Base-by-base conservation (phyloP, 2,888 invertebrate genomes). In the Drosophila demipolita region DNA sequence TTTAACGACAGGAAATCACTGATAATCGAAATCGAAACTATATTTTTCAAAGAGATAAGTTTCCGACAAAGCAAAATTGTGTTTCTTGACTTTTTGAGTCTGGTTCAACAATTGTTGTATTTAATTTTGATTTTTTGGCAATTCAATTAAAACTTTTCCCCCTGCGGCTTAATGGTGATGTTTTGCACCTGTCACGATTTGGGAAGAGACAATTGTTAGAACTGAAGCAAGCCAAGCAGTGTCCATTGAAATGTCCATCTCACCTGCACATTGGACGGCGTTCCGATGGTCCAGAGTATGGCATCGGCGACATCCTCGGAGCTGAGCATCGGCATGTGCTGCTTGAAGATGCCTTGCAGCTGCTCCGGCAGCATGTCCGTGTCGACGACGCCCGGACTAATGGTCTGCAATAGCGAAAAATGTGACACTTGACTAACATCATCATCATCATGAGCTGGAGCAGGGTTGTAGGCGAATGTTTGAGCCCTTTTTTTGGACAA, bases 191-290 rank as follows among this genome's bases (percentile, higher is more conserved):
- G 69, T 23, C 61, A 73, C 7, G 17, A 1, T 12, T 12, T 4
- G 32, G 23, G 2, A 6, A 57, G 15, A 55, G 15, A 3, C 3
- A 20, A n/a, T 17, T 54, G 11, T 0, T 3, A 4, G 9, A 8
- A 2, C 1, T 11, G 26, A 11, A 17, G n/a, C n/a, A n/a, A 12
- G n/a, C 26, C 1, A 12, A 2, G 3, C 11, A 5, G 4, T 23
- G 53, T 54, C 7, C 36, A 54, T 12, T 38, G 8, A 26, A 54
- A 0, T 3, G 20, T 5, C n/a, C n/a, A n/a, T n/a, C 77, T 57
- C 68, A 92, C 92, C 82, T 93, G 92, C 2, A 93, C 92, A 71
- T 92, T 92, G 11, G 87, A 70, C 0, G 93, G 93, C 6, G 92
- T 93, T 4, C 87, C 81, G 48, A 93, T 83, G 6, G 90, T 83